Percentiles rank a stretch among this genome's conserved stretches.
Evolutionary conservation across 2,797 vertebrate species (phyloP).

Genomic region (Craterocephalus amniculus): DNA sequence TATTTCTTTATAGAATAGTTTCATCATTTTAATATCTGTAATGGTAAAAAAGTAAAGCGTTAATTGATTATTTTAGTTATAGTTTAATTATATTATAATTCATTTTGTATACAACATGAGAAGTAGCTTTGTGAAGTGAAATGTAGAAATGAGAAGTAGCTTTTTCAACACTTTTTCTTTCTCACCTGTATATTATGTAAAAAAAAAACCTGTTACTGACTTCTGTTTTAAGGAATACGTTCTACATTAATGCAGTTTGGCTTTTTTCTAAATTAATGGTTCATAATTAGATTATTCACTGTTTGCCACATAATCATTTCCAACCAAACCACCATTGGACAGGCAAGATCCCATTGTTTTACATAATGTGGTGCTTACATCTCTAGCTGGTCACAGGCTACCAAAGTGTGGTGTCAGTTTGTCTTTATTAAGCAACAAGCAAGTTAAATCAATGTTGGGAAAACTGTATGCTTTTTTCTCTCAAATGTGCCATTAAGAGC

Average conservation of each 20-base stretch:
- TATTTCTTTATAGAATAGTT: background rate
- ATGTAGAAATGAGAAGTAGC: too few species aligned
- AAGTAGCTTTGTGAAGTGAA: too few species aligned
- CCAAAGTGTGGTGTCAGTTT: conserved; percentile 82
- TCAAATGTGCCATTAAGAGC: conserved; percentile 93
- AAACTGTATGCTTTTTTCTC: conserved; percentile 83
- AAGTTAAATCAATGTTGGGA: conserved; percentile 84
- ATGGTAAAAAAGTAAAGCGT: background rate
- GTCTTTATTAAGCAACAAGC: conserved; percentile 89
- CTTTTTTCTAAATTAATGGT: background rate
- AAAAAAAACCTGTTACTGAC: background rate
- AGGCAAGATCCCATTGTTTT: conserved; percentile 38
- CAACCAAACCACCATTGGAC: background rate
- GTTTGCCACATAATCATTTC: background rate
- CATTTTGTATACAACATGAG: background rate
- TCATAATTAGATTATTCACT: background rate
- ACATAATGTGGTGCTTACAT: conserved; percentile 59
- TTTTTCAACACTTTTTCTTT: background rate
- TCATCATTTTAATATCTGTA: background rate
- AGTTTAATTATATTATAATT: background rate
- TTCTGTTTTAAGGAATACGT: background rate
- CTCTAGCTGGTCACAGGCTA: conserved; percentile 70
- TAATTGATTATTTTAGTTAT: background rate
- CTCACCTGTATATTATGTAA: too few species aligned
- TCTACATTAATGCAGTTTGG: background rate